Evolutionary conservation across 1,140 invertebrate genomes (phyloP).

Genomic region (Drosophila guanche): DNA sequence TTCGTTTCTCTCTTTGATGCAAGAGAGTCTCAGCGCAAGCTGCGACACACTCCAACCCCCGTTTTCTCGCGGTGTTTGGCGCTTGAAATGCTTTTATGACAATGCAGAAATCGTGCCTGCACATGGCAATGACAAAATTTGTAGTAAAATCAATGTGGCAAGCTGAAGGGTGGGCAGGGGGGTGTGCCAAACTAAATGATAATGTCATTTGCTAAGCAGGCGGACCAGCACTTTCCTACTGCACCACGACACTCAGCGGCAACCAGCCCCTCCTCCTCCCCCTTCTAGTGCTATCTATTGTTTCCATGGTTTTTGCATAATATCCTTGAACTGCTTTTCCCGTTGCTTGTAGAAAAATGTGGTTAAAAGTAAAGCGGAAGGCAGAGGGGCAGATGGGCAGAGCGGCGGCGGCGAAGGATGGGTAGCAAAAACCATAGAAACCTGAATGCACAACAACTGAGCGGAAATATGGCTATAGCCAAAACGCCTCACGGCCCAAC

Average conservation of each 20-base stretch:
- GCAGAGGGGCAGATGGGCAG: conserved; percentile 13
- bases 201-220: conserved; percentile 69
- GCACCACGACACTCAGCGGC: neutral
- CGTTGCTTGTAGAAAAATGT: conserved; percentile 40
- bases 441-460: conserved; percentile 66
- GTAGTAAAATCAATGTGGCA: conserved; percentile 54
- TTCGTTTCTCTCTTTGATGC: neutral
- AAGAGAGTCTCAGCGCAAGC: no score
- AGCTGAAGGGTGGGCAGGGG: neutral
- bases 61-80: conserved; percentile 28
- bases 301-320: conserved; percentile 56
- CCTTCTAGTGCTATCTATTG: conserved; percentile 52
- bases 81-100: conserved; percentile 71
- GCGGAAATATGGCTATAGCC: conserved; percentile 57
- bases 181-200: conserved; percentile 44
- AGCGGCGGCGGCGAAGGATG: conserved; percentile 1
- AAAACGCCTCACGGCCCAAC: conserved; percentile 4
- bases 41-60: no score
- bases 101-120: conserved; percentile 67
- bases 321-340: conserved; percentile 77
- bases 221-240: conserved; percentile 15
- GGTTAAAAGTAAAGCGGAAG: conserved; percentile 19
- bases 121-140: conserved; percentile 49
- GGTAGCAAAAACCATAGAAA: conserved; percentile 65
- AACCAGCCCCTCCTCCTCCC: neutral